Evolutionary conservation across 2,113 vertebrate genomes (phyloP).

Genomic region (Siphamia tubifer): DNA sequence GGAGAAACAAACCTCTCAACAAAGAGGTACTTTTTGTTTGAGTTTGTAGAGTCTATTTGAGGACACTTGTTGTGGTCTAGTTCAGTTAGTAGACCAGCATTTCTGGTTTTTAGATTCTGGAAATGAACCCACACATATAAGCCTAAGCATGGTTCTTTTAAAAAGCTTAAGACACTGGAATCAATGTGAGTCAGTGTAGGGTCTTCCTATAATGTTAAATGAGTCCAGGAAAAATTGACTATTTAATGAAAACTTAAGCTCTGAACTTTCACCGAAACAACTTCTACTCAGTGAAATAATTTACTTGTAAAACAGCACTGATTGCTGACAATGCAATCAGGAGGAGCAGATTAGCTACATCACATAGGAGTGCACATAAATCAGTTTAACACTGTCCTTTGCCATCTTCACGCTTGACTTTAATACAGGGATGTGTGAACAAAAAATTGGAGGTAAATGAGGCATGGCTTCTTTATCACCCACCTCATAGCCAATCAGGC

Average conservation of each 20-base stretch:
- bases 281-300: conserved; percentile 36
- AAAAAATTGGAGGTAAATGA: conserved; percentile 73
- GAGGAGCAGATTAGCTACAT: conserved; percentile 57
- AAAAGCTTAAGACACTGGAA: neutral
- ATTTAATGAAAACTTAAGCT: conserved; percentile 27
- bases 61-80: conserved; percentile 34
- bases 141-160: neutral
- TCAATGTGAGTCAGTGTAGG: neutral
- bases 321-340: conserved; percentile 73
- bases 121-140: conserved; percentile 18
- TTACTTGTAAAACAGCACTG: conserved; percentile 34
- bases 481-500: conserved; percentile 64
- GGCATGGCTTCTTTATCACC: conserved; percentile 75
- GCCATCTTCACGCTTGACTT: conserved; percentile 70
- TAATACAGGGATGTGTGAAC: conserved; percentile 72
- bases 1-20: neutral
- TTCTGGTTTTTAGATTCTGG: conserved; percentile 44
- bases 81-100: conserved; percentile 38
- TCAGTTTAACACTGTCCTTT: conserved; percentile 71
- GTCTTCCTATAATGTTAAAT: conserved; percentile 12
- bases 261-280: conserved; percentile 36
- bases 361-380: conserved; percentile 62
- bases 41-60: conserved; percentile 22
- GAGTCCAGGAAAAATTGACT: neutral
- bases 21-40: neutral